A percentile compares a stretch with the other conserved stretches of the same genome.
Conservation (phyloP, 2,113 vertebrate species). For the Callorhinus ursinus region DNA sequence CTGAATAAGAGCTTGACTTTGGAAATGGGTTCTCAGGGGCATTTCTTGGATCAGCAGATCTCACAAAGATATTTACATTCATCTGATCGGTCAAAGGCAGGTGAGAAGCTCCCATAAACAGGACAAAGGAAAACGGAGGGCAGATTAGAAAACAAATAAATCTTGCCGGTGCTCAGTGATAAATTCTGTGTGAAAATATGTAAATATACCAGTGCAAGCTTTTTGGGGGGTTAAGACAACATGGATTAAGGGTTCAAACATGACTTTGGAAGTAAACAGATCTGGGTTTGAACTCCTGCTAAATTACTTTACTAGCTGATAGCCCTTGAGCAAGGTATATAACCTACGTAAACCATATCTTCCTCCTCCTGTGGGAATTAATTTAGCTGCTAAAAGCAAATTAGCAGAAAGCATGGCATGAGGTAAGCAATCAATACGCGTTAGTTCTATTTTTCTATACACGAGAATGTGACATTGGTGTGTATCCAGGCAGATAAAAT, state of each 20-base stretch:
- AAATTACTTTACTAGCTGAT: neutral
- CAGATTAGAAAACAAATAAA: neutral
- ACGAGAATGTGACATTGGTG: neutral
- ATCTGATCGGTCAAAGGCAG: neutral
- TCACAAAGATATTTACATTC: neutral
- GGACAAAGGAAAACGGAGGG: neutral
- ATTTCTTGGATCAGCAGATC: neutral
- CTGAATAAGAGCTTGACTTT: conserved; percentile 12
- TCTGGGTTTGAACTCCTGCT: neutral
- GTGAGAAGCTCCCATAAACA: neutral
- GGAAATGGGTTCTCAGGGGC: neutral
- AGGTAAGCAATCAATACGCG: neutral
- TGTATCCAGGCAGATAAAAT: neutral
- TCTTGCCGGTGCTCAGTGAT: neutral
- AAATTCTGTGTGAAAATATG: neutral
- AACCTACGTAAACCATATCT: neutral
- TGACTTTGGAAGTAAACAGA: conserved; percentile 36
- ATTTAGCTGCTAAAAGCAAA: conserved; percentile 36
- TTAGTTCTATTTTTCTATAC: neutral
- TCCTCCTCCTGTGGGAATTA: neutral
- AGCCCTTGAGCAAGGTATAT: neutral
- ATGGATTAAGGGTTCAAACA: neutral
- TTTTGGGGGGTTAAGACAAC: neutral
- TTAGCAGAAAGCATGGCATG: neutral
- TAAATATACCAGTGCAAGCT: neutral